These are phyloP conservation scores for Epistrophe grossulariae DNA, from an alignment of 2,888 invertebrate genomes.

Conservation along the genomic window DNA sequence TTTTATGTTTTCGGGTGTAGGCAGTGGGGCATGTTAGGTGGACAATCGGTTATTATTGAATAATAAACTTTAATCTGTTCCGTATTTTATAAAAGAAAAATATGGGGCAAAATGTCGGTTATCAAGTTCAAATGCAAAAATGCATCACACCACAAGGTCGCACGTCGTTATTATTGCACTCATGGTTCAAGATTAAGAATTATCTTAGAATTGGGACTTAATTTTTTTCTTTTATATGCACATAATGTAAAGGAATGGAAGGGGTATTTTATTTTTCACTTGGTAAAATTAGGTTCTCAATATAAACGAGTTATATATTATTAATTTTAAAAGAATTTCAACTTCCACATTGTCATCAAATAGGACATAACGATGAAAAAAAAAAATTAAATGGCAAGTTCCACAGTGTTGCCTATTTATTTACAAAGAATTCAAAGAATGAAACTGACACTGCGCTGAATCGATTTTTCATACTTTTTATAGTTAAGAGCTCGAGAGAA, in stretches of 20 bases:
- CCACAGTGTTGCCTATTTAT: neutral
- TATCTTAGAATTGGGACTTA: neutral
- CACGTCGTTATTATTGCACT: neutral
- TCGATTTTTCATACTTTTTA: neutral
- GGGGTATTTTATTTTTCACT: too few species aligned
- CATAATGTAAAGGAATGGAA: too few species aligned
- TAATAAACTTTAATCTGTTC: neutral
- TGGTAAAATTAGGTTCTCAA: too few species aligned
- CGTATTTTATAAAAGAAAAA: neutral
- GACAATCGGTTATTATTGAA: neutral
- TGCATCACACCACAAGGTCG: neutral
- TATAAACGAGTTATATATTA: too few species aligned
- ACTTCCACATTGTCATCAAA: neutral
- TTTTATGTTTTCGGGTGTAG: neutral
- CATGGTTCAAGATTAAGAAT: neutral
- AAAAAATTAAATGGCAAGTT: neutral
- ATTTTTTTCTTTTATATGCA: neutral
- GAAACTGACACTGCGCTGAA: neutral
- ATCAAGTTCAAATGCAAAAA: neutral
- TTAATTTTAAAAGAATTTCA: too few species aligned
- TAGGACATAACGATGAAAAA: neutral
- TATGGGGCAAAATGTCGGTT: neutral
- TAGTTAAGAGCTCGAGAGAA: neutral
- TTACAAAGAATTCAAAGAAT: neutral
- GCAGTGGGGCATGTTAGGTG: slow-evolving; percentile 5